Percentiles rank a stretch among this genome's conserved stretches.
Evolutionary conservation across 2,113 vertebrate species (phyloP).

Genomic region (Hoplias malabaricus): DNA sequence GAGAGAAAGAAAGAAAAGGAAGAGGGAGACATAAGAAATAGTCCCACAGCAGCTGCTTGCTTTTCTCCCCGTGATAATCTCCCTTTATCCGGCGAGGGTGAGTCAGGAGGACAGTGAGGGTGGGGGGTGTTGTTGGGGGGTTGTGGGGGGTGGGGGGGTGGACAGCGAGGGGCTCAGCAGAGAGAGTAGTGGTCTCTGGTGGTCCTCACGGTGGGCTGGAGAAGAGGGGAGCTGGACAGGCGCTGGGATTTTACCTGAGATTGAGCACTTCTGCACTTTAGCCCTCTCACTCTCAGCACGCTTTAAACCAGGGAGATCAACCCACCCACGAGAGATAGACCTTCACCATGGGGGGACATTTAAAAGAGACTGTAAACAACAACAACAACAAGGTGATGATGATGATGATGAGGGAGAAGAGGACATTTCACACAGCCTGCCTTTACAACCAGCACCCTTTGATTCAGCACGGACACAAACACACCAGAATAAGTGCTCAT

Average conservation of each 20-base stretch:
- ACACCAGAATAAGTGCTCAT: slow-evolving; percentile 77
- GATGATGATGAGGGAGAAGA: slow-evolving; percentile 59
- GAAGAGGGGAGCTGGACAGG: slow-evolving; percentile 52
- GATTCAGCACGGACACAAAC: neutral
- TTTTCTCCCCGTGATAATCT: slow-evolving; percentile 54
- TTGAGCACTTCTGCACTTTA: slow-evolving; percentile 65
- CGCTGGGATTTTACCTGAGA: slow-evolving; percentile 80
- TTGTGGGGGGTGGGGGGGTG: too few species aligned
- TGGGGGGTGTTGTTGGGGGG: too few species aligned
- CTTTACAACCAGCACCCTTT: slow-evolving; percentile 7
- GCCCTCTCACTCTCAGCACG: slow-evolving; percentile 65
- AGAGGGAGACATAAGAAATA: slow-evolving; percentile 39
- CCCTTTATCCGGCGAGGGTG: slow-evolving; percentile 15
- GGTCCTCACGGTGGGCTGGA: slow-evolving; percentile 26
- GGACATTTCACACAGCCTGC: slow-evolving; percentile 27
- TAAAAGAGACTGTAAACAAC: slow-evolving; percentile 70
- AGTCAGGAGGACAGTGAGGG: slow-evolving; percentile 33
- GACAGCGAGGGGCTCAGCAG: slow-evolving; percentile 35
- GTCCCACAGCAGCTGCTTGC: slow-evolving; percentile 65
- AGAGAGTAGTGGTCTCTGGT: slow-evolving; percentile 31
- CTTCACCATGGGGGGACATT: slow-evolving; percentile 6
- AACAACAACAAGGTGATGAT: slow-evolving; percentile 48
- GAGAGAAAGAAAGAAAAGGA: slow-evolving; percentile 39
- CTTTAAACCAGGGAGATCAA: slow-evolving; percentile 47
- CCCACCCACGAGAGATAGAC: slow-evolving; percentile 15